phyloP scores from a whole-genome alignment of 1,140 invertebrate genomes.

The Habropoda laboriosa region DNA sequence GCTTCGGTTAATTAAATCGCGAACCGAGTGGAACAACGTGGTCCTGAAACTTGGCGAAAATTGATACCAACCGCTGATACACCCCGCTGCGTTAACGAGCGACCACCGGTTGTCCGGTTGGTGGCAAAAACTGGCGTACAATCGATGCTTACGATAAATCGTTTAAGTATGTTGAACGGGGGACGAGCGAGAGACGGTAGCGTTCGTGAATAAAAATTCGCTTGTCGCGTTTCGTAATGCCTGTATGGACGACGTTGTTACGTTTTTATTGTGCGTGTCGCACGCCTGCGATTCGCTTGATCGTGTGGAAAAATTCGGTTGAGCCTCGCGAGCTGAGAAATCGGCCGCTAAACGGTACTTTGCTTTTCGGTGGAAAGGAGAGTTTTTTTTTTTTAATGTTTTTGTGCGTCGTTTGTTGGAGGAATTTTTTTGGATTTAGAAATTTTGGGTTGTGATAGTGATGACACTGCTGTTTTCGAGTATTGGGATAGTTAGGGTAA shows the following conservation, averaged over 20 bases:
- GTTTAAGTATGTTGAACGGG: background rate
- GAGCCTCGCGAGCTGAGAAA: background rate
- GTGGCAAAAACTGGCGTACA: slow-evolving; percentile 17
- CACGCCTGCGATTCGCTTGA: background rate
- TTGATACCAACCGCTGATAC: slow-evolving; percentile 48
- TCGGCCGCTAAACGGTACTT: too few species aligned
- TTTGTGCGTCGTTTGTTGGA: too few species aligned
- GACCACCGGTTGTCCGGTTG: slow-evolving; percentile 17
- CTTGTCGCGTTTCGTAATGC: slow-evolving; percentile 26
- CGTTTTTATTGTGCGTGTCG: background rate
- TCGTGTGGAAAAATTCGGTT: background rate
- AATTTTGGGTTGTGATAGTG: too few species aligned
- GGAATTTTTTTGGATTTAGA: too few species aligned
- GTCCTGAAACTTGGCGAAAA: slow-evolving; percentile 23
- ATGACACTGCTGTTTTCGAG: too few species aligned
- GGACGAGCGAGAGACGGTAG: background rate
- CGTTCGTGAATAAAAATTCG: slow-evolving; percentile 29
- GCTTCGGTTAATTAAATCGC: slow-evolving; percentile 44
- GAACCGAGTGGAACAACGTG: background rate
- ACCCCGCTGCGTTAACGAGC: slow-evolving; percentile 39
- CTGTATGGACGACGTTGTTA: background rate
- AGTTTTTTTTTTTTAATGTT: too few species aligned
- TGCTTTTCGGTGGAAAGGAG: too few species aligned
- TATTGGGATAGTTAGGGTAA: too few species aligned
- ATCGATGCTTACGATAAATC: slow-evolving; percentile 40